Evolutionary conservation across 2,888 invertebrate species (phyloP), one percentile per base, ranked within the genome.

Genomic region (Frankliniella intonsa): DNA sequence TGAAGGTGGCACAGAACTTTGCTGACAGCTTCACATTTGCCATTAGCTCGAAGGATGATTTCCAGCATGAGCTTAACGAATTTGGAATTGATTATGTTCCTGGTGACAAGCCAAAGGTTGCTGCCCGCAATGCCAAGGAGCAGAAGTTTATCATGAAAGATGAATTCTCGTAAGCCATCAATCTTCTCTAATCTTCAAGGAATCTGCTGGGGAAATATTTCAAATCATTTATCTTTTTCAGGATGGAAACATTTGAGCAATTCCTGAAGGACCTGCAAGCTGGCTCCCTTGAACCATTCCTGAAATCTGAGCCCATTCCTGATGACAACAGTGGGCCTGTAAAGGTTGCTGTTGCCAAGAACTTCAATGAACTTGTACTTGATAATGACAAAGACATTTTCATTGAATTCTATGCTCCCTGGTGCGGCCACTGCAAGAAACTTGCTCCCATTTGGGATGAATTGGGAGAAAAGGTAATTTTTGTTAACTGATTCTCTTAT

Each of bases 381-480:
- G 94, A 99, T 87, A 94, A 95, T 85, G 94, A 91, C 55, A 94
- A 97, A 87, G 99, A 99, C 88, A 96, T 96, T 3, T 91, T 99
- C 80, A 92, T 99, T 85, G 99, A 99, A 90, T 99, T 99, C 90
- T 99, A 99, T 89, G 99, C 99, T 62, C 98, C 98, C 0, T 99
- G 98, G 98, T 98, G 97, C 88, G 98, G 99, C 85, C 99, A 99
- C 87, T 99, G 99, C 90, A 99, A 99, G 89, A 95, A 95, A 88
- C 91, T 99, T 81, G 91, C 96, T 3, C 99, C 99, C 27, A 91
- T 96, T 82, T 99, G 92, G 89, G 98, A 98, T 83, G 98, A 99
- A 88, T 90, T 99, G 55, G 99, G 95, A 69, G 93, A 94, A 83
- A 95, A 95, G 90, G 92, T 93, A 87, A 84, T 84, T 83, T 79